Percentiles rank a stretch among this genome's conserved stretches.
These are phyloP conservation scores for Lepidurus apus DNA, from an alignment of 1,140 invertebrate species.

Conservation along the genomic window DNA sequence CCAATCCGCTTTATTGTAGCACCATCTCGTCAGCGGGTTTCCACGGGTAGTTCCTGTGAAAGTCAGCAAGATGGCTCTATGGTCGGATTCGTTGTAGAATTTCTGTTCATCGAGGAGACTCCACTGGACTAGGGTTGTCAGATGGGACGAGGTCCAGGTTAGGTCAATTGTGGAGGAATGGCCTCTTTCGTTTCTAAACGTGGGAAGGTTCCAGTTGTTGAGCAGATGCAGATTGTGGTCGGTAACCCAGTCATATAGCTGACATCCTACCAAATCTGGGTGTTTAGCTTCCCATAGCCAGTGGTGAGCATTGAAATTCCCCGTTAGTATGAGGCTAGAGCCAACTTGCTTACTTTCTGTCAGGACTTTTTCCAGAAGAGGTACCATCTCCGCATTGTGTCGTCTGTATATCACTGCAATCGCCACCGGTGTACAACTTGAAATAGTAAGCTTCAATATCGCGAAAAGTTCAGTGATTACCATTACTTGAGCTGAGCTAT, in stretches of 20 bases:
- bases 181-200: slow-evolving; percentile 24
- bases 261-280: neutral
- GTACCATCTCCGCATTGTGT: no score
- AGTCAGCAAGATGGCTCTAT: neutral
- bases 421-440: neutral
- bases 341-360: no score
- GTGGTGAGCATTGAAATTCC: slow-evolving; percentile 14
- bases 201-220: neutral
- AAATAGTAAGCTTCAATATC: neutral
- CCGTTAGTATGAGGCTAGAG: no score
- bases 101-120: slow-evolving; percentile 1
- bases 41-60: neutral
- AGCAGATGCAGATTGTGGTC: neutral
- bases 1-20: slow-evolving; percentile 24
- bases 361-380: no score
- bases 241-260: neutral
- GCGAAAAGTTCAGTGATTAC: neutral
- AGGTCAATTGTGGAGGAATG: neutral
- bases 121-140: neutral
- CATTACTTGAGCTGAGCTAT: neutral
- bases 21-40: neutral
- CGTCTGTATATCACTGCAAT: no score
- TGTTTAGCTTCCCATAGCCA: neutral
- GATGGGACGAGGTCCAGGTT: neutral
- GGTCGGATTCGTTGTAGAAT: neutral